Evolutionary conservation across 2,888 invertebrate species (phyloP).

Genomic region (Agrochola circellaris): DNA sequence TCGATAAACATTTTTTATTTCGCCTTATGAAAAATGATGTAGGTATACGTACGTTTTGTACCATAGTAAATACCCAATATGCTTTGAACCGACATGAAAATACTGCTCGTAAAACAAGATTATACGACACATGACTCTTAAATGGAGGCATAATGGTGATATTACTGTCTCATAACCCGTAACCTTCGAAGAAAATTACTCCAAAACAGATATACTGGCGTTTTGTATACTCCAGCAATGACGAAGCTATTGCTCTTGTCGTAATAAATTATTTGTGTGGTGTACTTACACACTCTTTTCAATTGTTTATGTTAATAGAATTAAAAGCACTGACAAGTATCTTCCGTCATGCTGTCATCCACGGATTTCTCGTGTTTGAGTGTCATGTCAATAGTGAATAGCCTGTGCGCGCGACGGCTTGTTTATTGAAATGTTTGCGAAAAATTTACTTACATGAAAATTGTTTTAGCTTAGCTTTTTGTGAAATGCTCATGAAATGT

Average conservation of each 20-base stretch:
- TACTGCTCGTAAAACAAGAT: constrained; percentile 67
- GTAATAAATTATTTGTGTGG: constrained; percentile 49
- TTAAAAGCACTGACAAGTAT: not conserved
- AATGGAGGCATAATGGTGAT: constrained; percentile 67
- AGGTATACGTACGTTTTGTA: constrained; percentile 53
- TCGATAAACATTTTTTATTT: constrained; percentile 81
- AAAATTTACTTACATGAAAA: constrained; percentile 6
- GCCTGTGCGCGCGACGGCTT: not conserved
- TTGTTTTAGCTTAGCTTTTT: not conserved
- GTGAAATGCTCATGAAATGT: not conserved
- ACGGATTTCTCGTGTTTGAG: not conserved
- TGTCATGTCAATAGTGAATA: not conserved
- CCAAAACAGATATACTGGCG: constrained; percentile 55
- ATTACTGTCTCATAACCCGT: constrained; percentile 69
- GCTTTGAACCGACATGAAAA: constrained; percentile 63
- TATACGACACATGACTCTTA: constrained; percentile 68
- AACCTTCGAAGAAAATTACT: constrained; percentile 64
- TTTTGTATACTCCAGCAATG: constrained; percentile 51
- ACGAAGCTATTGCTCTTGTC: constrained; percentile 42
- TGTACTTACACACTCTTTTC: not conserved
- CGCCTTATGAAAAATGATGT: constrained; percentile 75
- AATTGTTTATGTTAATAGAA: not conserved
- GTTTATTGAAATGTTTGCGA: constrained; percentile 32
- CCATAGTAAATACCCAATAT: constrained; percentile 57
- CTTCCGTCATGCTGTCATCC: not conserved